These are phyloP conservation scores for Cyanoramphus novaezelandiae DNA, from an alignment of 2,113 vertebrate genomes.

Conservation along the genomic window DNA sequence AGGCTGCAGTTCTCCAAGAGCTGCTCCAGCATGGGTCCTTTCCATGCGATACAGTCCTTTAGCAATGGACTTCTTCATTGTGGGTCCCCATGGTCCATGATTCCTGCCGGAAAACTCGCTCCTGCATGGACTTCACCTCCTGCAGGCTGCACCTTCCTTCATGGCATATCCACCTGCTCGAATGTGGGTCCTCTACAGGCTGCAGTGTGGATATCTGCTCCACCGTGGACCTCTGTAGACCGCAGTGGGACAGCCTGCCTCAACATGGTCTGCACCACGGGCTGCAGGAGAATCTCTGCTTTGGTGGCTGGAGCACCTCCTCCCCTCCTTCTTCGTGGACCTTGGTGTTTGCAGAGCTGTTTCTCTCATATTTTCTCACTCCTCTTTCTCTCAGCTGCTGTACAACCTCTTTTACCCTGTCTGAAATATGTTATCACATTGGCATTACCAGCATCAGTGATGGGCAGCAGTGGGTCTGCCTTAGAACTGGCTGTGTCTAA, in stretches of 20 bases:
- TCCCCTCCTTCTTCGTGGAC: background rate
- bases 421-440: background rate
- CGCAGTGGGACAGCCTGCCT: background rate
- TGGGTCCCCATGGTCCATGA: background rate
- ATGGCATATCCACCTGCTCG: background rate
- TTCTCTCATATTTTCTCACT: background rate
- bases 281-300: background rate
- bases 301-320: background rate
- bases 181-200: accelerated
- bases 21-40: background rate
- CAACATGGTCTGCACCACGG: background rate
- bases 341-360: background rate
- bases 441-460: background rate
- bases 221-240: accelerated
- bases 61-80: background rate
- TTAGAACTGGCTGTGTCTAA: background rate
- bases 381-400: background rate
- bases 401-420: background rate
- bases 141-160: background rate
- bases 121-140: background rate
- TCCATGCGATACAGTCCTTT: background rate
- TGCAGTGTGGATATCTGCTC: background rate
- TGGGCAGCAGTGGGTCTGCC: background rate
- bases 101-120: background rate
- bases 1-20: background rate